Evolutionary conservation across 2,888 invertebrate species (phyloP), one percentile per base, ranked within the genome.

Genomic region (Chrysolina haemoptera): DNA sequence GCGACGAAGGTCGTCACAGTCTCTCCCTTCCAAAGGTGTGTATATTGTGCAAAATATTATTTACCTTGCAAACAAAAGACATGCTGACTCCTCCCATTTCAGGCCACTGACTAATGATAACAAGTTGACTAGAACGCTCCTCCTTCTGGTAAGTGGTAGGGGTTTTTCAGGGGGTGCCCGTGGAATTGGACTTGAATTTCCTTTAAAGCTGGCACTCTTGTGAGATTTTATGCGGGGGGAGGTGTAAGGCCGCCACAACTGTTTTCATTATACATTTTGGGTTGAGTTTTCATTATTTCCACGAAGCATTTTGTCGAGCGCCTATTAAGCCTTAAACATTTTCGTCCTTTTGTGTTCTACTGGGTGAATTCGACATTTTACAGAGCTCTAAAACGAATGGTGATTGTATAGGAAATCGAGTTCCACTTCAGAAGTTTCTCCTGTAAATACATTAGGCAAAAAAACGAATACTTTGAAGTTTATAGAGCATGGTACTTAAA

Each of bases 11-110:
- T 84, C 87, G 89, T 90, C 83, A 84, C 86, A 85, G 79, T 86
- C 86, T 85, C 79, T 82, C 73, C 76, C 77, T 76, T 78, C 80
- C 84, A 88, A 87, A 88, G 91, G 90, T 92, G 91, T 91, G 90
- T 92, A 92, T 91, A 91, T 91, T 92, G 91, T 91, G 90, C 91
- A 91, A 90, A 92, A 92, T 92, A 92, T 91, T 92, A 92, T 92
- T 92, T 92, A 92, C 91, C 90, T 91, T 91, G 90, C 91, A 90
- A 90, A 88, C 88, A 88, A 88, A 83, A 87, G 87, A 86, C 84
- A 83, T 80, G 77, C 77, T 82, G 86, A 84, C 87, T 86, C 87
- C 88, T 81, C 88, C 88, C 87, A 82, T 82, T 86, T 84, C 86
- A 85, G 86, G 87, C 87, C 87, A 87, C 82, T 86, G 87, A 84